Evolutionary conservation across 2,113 vertebrate species (phyloP).

Genomic region (Aplodontia rufa): DNA sequence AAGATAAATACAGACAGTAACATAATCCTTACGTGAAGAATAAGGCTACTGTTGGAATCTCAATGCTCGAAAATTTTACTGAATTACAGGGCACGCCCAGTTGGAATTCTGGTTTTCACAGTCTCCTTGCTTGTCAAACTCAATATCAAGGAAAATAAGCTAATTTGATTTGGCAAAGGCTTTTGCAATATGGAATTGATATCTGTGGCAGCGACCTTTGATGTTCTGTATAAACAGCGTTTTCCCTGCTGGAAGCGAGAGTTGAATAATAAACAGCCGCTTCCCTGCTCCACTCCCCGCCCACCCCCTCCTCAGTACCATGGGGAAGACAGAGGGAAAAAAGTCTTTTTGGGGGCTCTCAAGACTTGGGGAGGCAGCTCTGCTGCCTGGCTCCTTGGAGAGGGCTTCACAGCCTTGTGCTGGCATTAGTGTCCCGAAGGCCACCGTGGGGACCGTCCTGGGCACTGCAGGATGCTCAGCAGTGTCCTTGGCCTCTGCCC

Average conservation of each 20-base stretch:
- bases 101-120: slow-evolving; percentile 88
- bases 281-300: slow-evolving; percentile 53
- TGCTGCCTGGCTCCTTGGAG: neutral
- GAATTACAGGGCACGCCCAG: slow-evolving; percentile 83
- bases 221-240: slow-evolving; percentile 85
- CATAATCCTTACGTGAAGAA: slow-evolving; percentile 78
- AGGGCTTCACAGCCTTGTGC: neutral
- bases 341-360: neutral
- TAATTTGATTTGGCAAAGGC: slow-evolving; percentile 88
- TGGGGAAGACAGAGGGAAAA: neutral
- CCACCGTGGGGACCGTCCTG: neutral
- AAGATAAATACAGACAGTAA: slow-evolving; percentile 85
- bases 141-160: slow-evolving; percentile 88
- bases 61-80: slow-evolving; percentile 61
- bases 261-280: slow-evolving; percentile 86
- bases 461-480: fast-evolving
- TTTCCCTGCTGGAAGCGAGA: slow-evolving; percentile 80
- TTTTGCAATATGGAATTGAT: slow-evolving; percentile 82
- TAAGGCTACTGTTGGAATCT: slow-evolving; percentile 82
- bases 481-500: neutral
- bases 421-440: too few species aligned
- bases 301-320: neutral
- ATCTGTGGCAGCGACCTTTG: slow-evolving; percentile 84
- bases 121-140: slow-evolving; percentile 88
- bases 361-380: neutral